Evolutionary conservation across 2,797 vertebrate species (phyloP), one percentile per base, ranked within the genome.

Genomic region (Muraenolepis orangiensis): DNA sequence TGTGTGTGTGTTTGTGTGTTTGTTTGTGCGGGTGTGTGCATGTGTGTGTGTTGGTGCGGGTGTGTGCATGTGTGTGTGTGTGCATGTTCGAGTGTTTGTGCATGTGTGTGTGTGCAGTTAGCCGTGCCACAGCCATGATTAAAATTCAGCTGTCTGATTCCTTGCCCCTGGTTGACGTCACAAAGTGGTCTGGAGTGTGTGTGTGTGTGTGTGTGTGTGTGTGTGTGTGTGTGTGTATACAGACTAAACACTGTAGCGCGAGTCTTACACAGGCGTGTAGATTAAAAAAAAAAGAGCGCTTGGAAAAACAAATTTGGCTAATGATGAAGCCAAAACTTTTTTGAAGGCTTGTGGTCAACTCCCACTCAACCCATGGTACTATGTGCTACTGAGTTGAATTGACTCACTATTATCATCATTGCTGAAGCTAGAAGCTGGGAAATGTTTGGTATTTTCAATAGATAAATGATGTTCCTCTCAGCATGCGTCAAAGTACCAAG

Each of bases 131-230:
- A 82, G 74, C 72, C 70, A 70, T 79, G 26, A 73, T 69, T 70
- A 77, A 61, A 77, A 40, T 64, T 20, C 16, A 46, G 76, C 82
- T 69, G 76, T 82, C 70, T 64, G 68, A 85, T 82, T 61, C 20
- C 64, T 57, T 78, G 81, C 40, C 80, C 81, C 76, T 72, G 77
- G 80, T 78, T 79, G 73, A 87, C 86, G 79, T 51, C 71, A 79
- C 79, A 78, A 83, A 82, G 29, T 78, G 38, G 77, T 81, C 42
- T 64, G 40, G 28, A 42, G 23, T 79, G 68, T 78, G 82, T 76
- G 69, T 29, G 11, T 46, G 28, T 29, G 26, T 14, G 34, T 70
- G 69, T 40, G 34, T 70, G 69, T 38, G 36, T 42, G 34, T 16
- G 36, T 8, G 69, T 29, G 23, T 29, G 36, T 4, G 69, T 29